Evolutionary conservation across 2,797 vertebrate genomes (phyloP).

Genomic region (Odontamblyopus lacepedii): DNA sequence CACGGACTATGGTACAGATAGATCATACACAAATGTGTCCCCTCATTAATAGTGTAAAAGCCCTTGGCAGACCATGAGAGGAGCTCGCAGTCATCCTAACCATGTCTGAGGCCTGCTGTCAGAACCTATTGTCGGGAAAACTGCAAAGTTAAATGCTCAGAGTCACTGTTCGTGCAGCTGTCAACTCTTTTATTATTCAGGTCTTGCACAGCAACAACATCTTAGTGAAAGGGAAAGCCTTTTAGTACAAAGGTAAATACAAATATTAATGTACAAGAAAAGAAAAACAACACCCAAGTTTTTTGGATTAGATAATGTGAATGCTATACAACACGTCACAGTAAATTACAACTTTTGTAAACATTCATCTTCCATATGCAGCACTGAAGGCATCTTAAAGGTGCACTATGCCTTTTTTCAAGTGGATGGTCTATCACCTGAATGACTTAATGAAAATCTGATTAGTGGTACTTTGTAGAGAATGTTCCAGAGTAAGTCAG

Average conservation of each 20-base stretch:
- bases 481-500: too few relatives aligned
- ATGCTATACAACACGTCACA: not conserved
- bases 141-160: constrained; percentile 42
- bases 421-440: too few relatives aligned
- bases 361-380: constrained; percentile 11
- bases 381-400: constrained; percentile 39
- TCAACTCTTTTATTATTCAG: constrained; percentile 36
- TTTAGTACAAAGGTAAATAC: not conserved
- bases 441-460: too few relatives aligned
- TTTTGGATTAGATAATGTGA: not conserved
- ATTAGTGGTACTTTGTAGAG: too few relatives aligned
- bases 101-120: constrained; percentile 67
- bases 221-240: not conserved
- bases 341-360: constrained; percentile 10
- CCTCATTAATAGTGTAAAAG: constrained; percentile 71
- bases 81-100: constrained; percentile 50
- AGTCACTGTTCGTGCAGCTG: constrained; percentile 38
- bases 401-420: too few relatives aligned
- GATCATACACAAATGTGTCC: constrained; percentile 72
- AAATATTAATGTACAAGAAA: constrained; percentile 7
- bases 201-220: not conserved
- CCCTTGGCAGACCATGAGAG: constrained; percentile 58
- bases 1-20: constrained; percentile 68
- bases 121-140: constrained; percentile 60
- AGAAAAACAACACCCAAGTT: not conserved